Evolutionary conservation across 2,888 invertebrate species (phyloP), one percentile per base, ranked within the genome.

Genomic region (Eristalinus aeneus): DNA sequence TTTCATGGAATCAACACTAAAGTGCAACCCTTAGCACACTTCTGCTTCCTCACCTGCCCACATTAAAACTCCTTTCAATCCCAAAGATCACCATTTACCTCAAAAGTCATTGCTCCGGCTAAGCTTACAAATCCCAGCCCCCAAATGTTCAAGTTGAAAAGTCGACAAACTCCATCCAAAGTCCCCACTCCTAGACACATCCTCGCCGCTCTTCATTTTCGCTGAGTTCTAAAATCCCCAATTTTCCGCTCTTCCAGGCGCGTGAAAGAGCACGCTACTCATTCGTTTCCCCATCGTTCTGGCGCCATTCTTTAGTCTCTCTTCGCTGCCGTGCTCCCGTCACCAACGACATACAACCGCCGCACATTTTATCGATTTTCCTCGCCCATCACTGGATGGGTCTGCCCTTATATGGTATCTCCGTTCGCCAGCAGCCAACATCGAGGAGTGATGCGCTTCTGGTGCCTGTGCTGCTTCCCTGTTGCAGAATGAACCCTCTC

Each of bases 341-440:
- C 16, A 16, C 11, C 72, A 85, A 81, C 81, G 76, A 68, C 65
- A 46, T 5, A 27, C 27, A 27, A 27, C 4, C 63, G 67, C 72
- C 72, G 64, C 63, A 68, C 67, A 86, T 53, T 86, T 81, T 71
- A 86, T 86, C 69, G 86, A 86, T 86, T 86, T 86, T 82, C 32
- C 27, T 67, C n/a, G n/a, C n/a, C 73, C 27, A 27, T 77, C 64
- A 63, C 75, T 58, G 61, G 36, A 86, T 27, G 78, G 82, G 46
- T 46, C 16, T 46, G 86, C 77, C 86, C 86, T 86, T 86, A 86
- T 86, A 86, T 86, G 86, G 86, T 82, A 82, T 82, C 68, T 31
- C 34, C 53, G 16, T 0, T 46, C 39, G 46, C 46, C n/a, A 2
- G 12, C 34, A 34, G 5, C n/a, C n/a, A 10, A 11, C 32, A 22